Percentiles rank a stretch among this genome's conserved stretches.
phyloP scores from a whole-genome alignment of 2,797 vertebrate genomes.

The Mormyrops attenuatus region DNA sequence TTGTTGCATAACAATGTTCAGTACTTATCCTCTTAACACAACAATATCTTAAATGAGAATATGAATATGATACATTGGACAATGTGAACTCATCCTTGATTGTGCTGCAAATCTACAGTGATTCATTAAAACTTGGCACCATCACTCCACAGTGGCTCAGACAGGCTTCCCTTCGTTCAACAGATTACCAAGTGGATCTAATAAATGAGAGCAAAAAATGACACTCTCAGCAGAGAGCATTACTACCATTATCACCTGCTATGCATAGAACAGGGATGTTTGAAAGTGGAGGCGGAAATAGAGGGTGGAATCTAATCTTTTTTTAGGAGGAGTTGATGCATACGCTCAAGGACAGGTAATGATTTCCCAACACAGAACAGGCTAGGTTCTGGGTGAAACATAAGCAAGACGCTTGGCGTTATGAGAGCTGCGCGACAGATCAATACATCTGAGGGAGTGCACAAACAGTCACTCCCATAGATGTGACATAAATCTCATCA shows the following conservation, averaged over 20 bases:
- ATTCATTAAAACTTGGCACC: not conserved
- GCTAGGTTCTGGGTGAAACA: not conserved
- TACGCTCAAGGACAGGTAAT: not conserved
- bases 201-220: not conserved
- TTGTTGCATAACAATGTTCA: not conserved
- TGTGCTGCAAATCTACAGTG: not conserved
- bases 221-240: not conserved
- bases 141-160: not conserved
- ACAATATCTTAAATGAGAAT: not conserved
- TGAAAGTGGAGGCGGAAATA: not conserved
- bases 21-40: not conserved
- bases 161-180: not conserved
- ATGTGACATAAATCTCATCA: not conserved
- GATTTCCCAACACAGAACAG: not conserved
- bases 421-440: not conserved
- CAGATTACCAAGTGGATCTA: not conserved
- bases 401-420: not conserved
- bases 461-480: not conserved
- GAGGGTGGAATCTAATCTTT: not conserved
- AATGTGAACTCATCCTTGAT: not conserved
- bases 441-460: not conserved
- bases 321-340: conserved; percentile 13
- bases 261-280: not conserved
- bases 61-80: not conserved
- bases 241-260: not conserved